Percentiles rank a stretch among this genome's conserved stretches.
phyloP scores from a whole-genome alignment of 2,113 vertebrate species.

The Telmatochromis brachygnathus region DNA sequence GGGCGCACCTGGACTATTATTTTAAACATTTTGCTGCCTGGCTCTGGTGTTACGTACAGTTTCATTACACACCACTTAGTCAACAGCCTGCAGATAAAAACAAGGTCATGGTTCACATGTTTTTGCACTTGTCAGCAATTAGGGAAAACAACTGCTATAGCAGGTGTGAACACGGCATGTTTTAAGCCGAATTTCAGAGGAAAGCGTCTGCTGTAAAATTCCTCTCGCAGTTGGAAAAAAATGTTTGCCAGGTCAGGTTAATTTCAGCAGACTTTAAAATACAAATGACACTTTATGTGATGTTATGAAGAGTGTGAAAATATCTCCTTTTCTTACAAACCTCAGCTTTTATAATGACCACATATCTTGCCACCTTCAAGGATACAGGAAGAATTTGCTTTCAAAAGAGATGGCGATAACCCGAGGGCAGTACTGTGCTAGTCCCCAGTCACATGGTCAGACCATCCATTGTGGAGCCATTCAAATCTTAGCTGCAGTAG shows the following conservation, averaged over 20 bases:
- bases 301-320: neutral
- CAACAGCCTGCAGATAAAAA: neutral
- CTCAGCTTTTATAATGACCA: neutral
- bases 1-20: neutral
- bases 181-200: neutral
- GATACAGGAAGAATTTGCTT: neutral
- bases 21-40: neutral
- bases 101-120: neutral
- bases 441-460: conserved; percentile 47
- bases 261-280: neutral
- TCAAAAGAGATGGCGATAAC: conserved; percentile 33
- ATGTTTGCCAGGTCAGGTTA: neutral
- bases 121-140: neutral
- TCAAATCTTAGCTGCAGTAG: conserved; percentile 15
- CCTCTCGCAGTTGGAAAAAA: neutral
- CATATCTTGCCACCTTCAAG: neutral
- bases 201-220: neutral
- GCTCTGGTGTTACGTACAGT: neutral
- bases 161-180: neutral
- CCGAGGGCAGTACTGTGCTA: conserved; percentile 43
- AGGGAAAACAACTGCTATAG: neutral
- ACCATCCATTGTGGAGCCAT: conserved; percentile 7
- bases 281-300: neutral
- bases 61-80: neutral
- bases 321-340: neutral